Evolutionary conservation across 2,113 vertebrate species (phyloP).

Genomic region (Mormoops blainvillei): DNA sequence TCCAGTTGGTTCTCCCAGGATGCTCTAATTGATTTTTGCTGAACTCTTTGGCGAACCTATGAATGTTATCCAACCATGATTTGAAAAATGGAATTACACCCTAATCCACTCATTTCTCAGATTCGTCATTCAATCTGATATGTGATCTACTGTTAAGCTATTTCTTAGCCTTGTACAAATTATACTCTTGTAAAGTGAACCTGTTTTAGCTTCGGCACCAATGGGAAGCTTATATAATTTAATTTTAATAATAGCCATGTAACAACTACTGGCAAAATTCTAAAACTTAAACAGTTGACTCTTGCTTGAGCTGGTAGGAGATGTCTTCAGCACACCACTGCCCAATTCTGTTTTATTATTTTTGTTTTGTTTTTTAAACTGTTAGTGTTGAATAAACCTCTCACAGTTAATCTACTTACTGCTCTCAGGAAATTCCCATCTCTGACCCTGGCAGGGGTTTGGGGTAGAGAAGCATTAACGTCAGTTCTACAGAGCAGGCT

Average conservation of each 20-base stretch:
- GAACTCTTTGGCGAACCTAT: neutral
- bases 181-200: neutral
- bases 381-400: slow-evolving; percentile 26
- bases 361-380: neutral
- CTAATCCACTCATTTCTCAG: neutral
- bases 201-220: neutral
- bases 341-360: neutral
- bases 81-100: neutral
- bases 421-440: slow-evolving; percentile 1
- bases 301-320: neutral
- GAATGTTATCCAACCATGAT: neutral
- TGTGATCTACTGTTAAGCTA: neutral
- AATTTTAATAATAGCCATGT: neutral
- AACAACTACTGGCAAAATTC: slow-evolving; percentile 4
- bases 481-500: neutral
- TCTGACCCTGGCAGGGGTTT: neutral
- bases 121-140: neutral
- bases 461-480: neutral
- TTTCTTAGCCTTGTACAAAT: neutral
- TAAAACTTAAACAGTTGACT: neutral
- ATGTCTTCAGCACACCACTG: neutral
- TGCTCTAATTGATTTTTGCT: slow-evolving; percentile 1
- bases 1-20: neutral
- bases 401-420: neutral
- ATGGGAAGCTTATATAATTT: neutral